Percentiles rank a stretch among this genome's conserved stretches.
These are phyloP conservation scores for Stenodera caucasica DNA, from an alignment of 2,888 invertebrate genomes.

Conservation along the genomic window DNA sequence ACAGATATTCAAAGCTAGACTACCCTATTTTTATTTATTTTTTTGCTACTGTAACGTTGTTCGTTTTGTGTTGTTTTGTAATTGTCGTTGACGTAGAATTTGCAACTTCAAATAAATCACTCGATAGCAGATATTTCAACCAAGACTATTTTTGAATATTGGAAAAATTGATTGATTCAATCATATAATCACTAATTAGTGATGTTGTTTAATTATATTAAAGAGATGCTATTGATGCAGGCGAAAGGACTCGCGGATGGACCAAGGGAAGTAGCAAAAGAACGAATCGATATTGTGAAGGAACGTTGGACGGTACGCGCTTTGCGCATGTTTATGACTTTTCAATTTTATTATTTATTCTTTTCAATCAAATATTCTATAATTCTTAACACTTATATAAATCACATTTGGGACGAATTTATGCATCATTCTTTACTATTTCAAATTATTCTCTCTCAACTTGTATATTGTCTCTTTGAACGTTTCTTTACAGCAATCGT, in stretches of 20 bases:
- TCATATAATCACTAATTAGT: too few species aligned
- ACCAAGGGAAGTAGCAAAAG: conserved; percentile 42
- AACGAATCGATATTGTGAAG: conserved; percentile 46
- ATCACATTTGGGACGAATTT: conserved; percentile 8
- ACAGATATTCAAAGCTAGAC: too few species aligned
- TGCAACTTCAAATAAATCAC: background rate
- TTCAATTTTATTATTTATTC: conserved; percentile 33
- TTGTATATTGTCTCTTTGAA: background rate
- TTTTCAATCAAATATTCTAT: conserved; percentile 20
- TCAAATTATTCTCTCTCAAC: conserved; percentile 13
- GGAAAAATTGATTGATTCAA: too few species aligned
- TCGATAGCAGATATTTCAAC: too few species aligned
- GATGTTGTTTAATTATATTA: conserved; percentile 18
- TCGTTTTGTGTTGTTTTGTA: background rate
- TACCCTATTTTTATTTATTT: too few species aligned
- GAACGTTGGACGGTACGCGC: conserved; percentile 43
- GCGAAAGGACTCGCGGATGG: conserved; percentile 35
- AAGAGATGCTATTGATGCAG: conserved; percentile 37
- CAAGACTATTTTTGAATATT: conserved; percentile 14
- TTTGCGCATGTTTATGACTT: conserved; percentile 45
- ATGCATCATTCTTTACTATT: conserved; percentile 16
- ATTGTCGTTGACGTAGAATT: background rate
- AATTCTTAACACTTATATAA: conserved; percentile 3
- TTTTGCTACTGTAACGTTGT: background rate
- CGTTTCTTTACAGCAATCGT: background rate